Evolutionary conservation across 2,113 vertebrate species (phyloP), one percentile per base, ranked within the genome.

Genomic region (Orientallactaga bullata): DNA sequence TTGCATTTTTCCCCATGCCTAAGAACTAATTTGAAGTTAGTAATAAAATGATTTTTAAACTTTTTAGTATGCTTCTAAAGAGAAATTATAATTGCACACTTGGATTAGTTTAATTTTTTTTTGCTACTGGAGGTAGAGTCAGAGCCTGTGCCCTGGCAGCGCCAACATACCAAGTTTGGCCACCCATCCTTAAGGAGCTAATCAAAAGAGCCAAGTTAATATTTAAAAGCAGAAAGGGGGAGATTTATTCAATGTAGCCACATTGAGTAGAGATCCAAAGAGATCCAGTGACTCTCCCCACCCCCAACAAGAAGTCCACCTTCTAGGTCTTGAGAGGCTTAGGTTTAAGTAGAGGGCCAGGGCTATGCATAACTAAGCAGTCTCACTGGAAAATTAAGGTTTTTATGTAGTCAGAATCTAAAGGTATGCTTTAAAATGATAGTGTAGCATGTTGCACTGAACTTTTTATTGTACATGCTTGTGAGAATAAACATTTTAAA

Each of bases 331-430:
- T 55, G 55, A 55, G 55, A 55, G 55, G 12, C 12, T 55, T 55
- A 55, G 55, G 55, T 55, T 55, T 55, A 55, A 55, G 12, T 55
- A 55, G 55, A 55, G 55, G 15, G 55, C 55, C 55, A 55, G 55
- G 55, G 42, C 42, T 47, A 47, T 47, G 42, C 8, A 47, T 16
- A 55, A 55, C 11, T 12, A 55, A 55, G 55, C 12, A 15, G 55
- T 16, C 55, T n/a, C 32, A 86, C 26, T 84, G 42, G 78, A 80
- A 85, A 89, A 47, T 68, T 37, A 79, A 5, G 42, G 17, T 95
- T 85, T 91, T 95, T 18, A 35, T 71, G 61, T 91, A 69, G 74
- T 91, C 15, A 73, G 78, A 94, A 74, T 90, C 51, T 73, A 21
- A 80, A 81, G 30, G 4, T 79, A 32, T 76, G 5, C 28, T 35